Conservation (phyloP, 2,113 vertebrate genomes). For the Benitochromis conjunctus region DNA sequence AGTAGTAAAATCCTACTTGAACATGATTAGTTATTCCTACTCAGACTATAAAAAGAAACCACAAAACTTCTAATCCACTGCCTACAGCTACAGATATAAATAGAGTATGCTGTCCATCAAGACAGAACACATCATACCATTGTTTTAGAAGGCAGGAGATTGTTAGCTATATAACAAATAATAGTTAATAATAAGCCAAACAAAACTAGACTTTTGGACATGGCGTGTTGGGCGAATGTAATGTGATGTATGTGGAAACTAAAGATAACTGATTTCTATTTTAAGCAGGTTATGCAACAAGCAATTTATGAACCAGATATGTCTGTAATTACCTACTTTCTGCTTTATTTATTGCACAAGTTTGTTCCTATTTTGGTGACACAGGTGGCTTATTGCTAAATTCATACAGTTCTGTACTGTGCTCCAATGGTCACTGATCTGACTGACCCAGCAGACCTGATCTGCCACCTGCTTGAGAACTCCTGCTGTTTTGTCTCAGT, state of each 20-base stretch:
- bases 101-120: not conserved
- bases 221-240: not conserved
- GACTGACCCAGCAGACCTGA: slow-evolving; percentile 42
- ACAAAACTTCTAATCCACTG: not conserved
- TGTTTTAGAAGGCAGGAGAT: not conserved
- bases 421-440: slow-evolving; percentile 29
- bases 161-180: not conserved
- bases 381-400: slow-evolving; percentile 46
- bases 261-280: not conserved
- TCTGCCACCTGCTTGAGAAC: slow-evolving; percentile 41
- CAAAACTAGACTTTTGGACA: not conserved
- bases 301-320: not conserved
- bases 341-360: not conserved
- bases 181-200: not conserved
- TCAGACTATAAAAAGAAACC: not conserved
- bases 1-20: not conserved
- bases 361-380: not conserved
- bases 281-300: not conserved
- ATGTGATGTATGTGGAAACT: not conserved
- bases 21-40: not conserved
- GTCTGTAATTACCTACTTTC: not conserved
- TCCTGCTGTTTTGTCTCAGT: slow-evolving; percentile 1
- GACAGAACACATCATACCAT: not conserved
- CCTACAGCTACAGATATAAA: not conserved
- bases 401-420: slow-evolving; percentile 25